phyloP scores from a whole-genome alignment of 2,888 invertebrate species.

The Caenorhabditis sinica region DNA sequence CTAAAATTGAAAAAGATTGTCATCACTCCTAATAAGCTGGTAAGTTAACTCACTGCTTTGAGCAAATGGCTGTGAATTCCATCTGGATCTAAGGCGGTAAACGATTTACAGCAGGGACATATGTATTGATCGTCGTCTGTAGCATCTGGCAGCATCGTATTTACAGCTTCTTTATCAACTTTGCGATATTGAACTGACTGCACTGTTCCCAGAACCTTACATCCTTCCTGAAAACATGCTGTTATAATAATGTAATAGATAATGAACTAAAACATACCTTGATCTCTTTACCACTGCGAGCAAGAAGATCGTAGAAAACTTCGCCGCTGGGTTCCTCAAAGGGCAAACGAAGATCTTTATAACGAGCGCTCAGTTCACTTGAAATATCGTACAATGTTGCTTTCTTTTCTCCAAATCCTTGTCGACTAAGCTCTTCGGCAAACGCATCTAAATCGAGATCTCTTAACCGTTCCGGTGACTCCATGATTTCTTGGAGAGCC shows the following conservation, averaged over 20 bases:
- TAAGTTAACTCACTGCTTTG: conserved; percentile 33
- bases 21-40: not conserved
- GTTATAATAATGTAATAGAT: no score
- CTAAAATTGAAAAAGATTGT: conserved; percentile 84
- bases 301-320: conserved; percentile 49
- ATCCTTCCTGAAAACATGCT: conserved; percentile 5
- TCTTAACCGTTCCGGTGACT: conserved; percentile 88
- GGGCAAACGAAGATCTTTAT: conserved; percentile 79
- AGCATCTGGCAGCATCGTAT: conserved; percentile 41
- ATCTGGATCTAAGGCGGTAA: conserved; percentile 21
- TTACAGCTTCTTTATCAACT: conserved; percentile 26
- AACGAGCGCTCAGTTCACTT: conserved; percentile 93
- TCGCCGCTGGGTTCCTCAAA: conserved; percentile 65
- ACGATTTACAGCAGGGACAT: conserved; percentile 56
- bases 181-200: conserved; percentile 63
- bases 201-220: conserved; percentile 65
- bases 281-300: conserved; percentile 59
- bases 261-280: conserved; percentile 43
- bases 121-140: conserved; percentile 44
- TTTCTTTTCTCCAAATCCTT: conserved; percentile 87
- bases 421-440: conserved; percentile 96
- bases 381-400: conserved; percentile 97
- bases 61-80: conserved; percentile 57
- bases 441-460: conserved; percentile 98
- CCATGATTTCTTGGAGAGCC: conserved; percentile 96